Evolutionary conservation across 2,888 invertebrate genomes (phyloP).

Genomic region (Sarcophaga carnaria): DNA sequence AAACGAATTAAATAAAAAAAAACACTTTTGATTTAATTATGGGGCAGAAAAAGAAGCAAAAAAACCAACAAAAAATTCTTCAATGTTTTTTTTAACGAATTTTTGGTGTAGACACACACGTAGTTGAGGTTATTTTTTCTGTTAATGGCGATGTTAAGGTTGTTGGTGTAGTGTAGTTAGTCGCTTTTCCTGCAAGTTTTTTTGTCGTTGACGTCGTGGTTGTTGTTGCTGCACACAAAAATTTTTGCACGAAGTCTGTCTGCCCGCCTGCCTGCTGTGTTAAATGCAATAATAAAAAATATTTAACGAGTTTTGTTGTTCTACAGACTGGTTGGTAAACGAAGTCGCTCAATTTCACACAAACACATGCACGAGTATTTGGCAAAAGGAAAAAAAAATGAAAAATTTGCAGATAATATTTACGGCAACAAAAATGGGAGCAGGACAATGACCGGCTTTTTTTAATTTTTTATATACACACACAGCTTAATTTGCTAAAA

Average conservation of each 20-base stretch:
- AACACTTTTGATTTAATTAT: too few relatives aligned
- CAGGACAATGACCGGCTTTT: constrained; percentile 66
- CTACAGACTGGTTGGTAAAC: constrained; percentile 39
- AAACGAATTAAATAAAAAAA: background rate
- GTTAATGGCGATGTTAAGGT: constrained; percentile 3
- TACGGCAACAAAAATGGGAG: constrained; percentile 48
- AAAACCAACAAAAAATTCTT: background rate
- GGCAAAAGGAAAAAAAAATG: constrained; percentile 7
- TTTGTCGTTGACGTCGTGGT: constrained; percentile 21
- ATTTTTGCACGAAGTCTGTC: constrained; percentile 33
- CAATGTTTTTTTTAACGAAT: constrained; percentile 20
- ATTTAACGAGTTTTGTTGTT: constrained; percentile 10
- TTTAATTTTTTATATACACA: constrained; percentile 4
- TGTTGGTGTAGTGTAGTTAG: constrained; percentile 8
- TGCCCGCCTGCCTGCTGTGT: constrained; percentile 15
- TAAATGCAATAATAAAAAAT: constrained; percentile 30
- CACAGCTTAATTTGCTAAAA: constrained; percentile 6
- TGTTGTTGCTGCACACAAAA: constrained; percentile 54
- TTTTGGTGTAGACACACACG: constrained; percentile 57
- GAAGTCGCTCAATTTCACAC: constrained; percentile 25
- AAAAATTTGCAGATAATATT: constrained; percentile 44
- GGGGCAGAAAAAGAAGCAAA: background rate
- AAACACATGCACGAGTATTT: background rate
- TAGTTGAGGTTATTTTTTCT: constrained; percentile 16
- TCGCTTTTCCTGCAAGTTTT: constrained; percentile 56